Evolutionary conservation across 2,888 invertebrate species (phyloP).

Genomic region (Pecten maximus): DNA sequence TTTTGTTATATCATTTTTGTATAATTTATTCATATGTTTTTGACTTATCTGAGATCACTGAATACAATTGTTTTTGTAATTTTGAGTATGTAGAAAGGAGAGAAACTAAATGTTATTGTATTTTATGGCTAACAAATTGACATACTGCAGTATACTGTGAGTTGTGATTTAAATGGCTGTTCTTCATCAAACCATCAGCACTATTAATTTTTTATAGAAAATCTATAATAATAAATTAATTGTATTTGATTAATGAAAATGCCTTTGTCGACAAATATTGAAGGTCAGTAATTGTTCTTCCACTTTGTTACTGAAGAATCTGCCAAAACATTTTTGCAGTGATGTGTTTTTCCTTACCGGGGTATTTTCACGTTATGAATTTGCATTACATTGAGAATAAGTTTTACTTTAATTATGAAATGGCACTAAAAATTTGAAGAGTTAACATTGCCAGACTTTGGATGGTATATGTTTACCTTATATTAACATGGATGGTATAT

Average conservation of each 20-base stretch:
- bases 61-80: neutral
- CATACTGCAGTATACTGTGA: neutral
- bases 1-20: neutral
- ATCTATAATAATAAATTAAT: too few species aligned
- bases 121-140: neutral
- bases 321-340: neutral
- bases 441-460: neutral
- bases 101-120: neutral
- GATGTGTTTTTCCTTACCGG: neutral
- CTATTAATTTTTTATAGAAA: neutral
- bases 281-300: conserved; percentile 25
- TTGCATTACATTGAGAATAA: neutral
- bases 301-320: neutral
- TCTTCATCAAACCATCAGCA: neutral
- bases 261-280: neutral
- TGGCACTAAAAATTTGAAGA: neutral
- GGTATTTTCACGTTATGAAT: neutral
- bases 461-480: neutral
- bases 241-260: neutral
- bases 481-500: too few species aligned
- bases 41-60: neutral
- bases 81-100: neutral
- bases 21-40: neutral
- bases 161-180: neutral
- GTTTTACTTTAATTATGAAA: neutral